A percentile compares a stretch with the other conserved stretches of the same genome.
Conservation (phyloP, 2,888 invertebrate genomes). For the Chalcosyrphus nemorum region DNA sequence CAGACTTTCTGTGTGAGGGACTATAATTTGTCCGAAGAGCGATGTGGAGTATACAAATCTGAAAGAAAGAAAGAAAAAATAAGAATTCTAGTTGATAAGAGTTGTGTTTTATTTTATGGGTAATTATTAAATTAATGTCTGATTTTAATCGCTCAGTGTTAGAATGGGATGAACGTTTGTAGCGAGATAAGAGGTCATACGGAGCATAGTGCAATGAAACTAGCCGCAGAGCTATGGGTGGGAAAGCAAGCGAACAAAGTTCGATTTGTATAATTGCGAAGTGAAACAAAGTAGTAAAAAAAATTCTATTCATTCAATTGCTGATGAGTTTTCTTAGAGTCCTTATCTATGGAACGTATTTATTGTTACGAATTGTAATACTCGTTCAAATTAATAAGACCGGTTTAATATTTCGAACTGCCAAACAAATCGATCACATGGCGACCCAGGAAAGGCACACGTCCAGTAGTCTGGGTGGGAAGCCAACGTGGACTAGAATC, state of each 20-base stretch:
- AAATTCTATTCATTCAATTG: too few relatives aligned
- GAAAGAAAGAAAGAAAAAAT: constrained; percentile 42
- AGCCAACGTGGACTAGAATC: too few relatives aligned
- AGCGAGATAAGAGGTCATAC: constrained; percentile 30
- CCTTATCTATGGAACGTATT: too few relatives aligned
- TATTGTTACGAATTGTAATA: too few relatives aligned
- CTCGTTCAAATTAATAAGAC: too few relatives aligned
- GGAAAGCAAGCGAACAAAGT: constrained; percentile 10
- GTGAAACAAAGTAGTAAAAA: too few relatives aligned
- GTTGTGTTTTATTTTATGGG: constrained; percentile 5
- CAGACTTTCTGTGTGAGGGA: constrained; percentile 45
- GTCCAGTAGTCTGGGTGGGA: too few relatives aligned
- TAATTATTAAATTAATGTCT: constrained; percentile 24
- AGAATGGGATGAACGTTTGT: not conserved
- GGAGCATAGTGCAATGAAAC: constrained; percentile 48
- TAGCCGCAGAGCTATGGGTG: not conserved
- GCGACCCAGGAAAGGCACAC: too few relatives aligned
- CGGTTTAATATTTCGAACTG: too few relatives aligned
- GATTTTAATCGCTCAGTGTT: constrained; percentile 22
- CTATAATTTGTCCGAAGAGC: constrained; percentile 1
- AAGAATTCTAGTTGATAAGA: constrained; percentile 28
- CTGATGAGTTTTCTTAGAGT: too few relatives aligned
- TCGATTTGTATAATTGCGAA: not conserved
- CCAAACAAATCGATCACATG: too few relatives aligned
- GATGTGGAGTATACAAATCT: constrained; percentile 32